Evolutionary conservation across 2,888 invertebrate species (phyloP).

Genomic region (Acanthopleura granulata): DNA sequence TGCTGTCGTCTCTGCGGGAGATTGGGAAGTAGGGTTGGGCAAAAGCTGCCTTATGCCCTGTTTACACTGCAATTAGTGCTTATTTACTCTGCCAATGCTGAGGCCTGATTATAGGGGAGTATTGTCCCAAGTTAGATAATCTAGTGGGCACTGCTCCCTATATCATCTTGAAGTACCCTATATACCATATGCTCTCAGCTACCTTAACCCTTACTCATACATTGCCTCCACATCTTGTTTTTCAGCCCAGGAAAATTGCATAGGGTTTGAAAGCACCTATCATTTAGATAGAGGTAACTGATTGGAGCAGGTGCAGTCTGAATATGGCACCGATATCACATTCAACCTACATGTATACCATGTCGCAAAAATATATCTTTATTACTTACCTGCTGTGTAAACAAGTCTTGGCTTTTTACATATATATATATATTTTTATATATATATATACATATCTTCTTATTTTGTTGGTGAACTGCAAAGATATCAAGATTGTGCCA

Average conservation of each 20-base stretch:
- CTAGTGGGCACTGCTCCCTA: too few relatives aligned
- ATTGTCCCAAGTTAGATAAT: not conserved
- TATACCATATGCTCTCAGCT: too few relatives aligned
- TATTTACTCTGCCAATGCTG: not conserved
- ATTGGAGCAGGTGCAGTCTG: too few relatives aligned
- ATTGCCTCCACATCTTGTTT: constrained; percentile 17
- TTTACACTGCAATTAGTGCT: not conserved
- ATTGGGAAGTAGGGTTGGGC: not conserved
- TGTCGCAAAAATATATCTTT: not conserved
- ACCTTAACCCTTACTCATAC: not conserved
- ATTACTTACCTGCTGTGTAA: too few relatives aligned
- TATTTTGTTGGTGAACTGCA: too few relatives aligned
- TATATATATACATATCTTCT: too few relatives aligned
- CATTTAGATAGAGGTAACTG: constrained; percentile 49
- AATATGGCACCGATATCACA: too few relatives aligned
- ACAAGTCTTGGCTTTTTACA: too few relatives aligned
- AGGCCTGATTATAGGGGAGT: not conserved
- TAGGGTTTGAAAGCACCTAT: constrained; percentile 56
- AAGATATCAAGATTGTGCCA: too few relatives aligned
- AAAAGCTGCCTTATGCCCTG: not conserved
- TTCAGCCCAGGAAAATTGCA: constrained; percentile 54
- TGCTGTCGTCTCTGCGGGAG: not conserved
- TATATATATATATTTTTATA: too few relatives aligned
- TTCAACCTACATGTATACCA: too few relatives aligned
- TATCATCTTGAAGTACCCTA: too few relatives aligned